Conservation (phyloP, 30 jellyfish, hydroid and myxozoan genomes). For the Aurelia coerulea region DNA sequence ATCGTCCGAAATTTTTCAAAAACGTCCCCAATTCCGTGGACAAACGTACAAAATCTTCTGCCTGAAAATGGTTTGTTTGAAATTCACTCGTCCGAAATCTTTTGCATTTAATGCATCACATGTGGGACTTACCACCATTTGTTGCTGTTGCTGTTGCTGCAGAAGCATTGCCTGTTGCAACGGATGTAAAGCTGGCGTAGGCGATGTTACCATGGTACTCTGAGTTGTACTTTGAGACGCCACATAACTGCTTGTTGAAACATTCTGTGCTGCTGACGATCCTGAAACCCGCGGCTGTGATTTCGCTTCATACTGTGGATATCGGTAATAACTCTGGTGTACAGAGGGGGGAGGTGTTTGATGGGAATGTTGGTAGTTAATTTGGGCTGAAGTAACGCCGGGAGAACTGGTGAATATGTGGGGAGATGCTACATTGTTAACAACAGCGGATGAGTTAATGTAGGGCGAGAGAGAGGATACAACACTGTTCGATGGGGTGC, state of each 20-base stretch:
- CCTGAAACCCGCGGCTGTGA: constrained; percentile 12
- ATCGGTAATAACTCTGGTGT: constrained; percentile 32
- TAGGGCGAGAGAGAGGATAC: constrained; percentile 74
- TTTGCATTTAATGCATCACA: too few species aligned
- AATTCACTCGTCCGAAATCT: too few species aligned
- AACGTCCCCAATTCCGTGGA: too few species aligned
- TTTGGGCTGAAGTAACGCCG: constrained; percentile 52
- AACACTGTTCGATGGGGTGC: constrained; percentile 93
- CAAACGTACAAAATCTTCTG: too few species aligned
- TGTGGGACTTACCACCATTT: constrained; percentile 40
- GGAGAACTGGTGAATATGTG: constrained; percentile 73
- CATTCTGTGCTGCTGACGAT: constrained; percentile 42
- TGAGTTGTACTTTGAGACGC: constrained; percentile 23
- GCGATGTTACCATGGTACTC: constrained; percentile 30
- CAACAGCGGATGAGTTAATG: constrained; percentile 62
- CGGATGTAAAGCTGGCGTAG: constrained; percentile 91
- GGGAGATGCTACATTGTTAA: constrained; percentile 57
- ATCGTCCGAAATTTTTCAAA: too few species aligned
- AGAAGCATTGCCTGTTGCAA: constrained; percentile 93
- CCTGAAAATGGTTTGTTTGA: too few species aligned
- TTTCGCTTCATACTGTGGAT: constrained; percentile 30
- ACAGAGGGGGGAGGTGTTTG: constrained; percentile 4
- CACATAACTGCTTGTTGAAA: constrained; percentile 18
- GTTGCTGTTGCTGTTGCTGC: constrained; percentile 85
- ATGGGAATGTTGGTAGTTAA: constrained; percentile 19